Base-by-base conservation (phyloP, 30 jellyfish, hydroid and myxozoan genomes). In the Catostylus mosaicus region DNA sequence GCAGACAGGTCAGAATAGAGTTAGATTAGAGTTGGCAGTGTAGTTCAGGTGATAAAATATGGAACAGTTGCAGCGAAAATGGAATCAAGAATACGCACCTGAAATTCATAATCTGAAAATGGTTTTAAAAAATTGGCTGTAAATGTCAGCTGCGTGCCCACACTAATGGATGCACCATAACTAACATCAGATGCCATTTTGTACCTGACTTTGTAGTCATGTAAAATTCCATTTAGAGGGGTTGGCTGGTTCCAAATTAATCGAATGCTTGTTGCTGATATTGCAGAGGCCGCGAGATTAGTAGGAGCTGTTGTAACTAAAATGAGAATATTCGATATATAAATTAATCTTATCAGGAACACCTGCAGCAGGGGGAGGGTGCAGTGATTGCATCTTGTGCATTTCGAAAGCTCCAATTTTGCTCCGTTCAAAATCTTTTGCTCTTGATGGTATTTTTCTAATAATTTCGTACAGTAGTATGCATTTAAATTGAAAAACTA, bases 181-280 rank as follows among this genome's bases (percentile, higher is more conserved):
- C 6, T 47, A 10, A 40, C 0, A 14, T 20, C 72, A 14, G 85
- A 85, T 5, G 68, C n/a, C 35, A 64, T 11, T 43, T 61, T 64
- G 73, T 62, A 59, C 29, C 84, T 35, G 67, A 88, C 70, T 37
- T 47, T 47, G 77, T 78, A 88, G 36, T 31, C 70, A 63, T 81
- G 83, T 27, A 88, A 75, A 69, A 69, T 64, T 18, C 96, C 96
- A 70, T 88, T 88, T 43, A 77, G n/a, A 1, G 69, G 54, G 12
- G 76, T 45, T 34, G 96, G 96, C 32, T 30, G 77, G 23, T 26
- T 24, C 96, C 96, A 88, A 0, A 67, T 51, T 30, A 77, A 30
- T 29, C 43, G 33, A 35, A 80, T 54, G 22, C 63, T 40, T 18
- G 84, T 78, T 36, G 88, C 54, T 12, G 96, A 78, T 20, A 29